A percentile compares a stretch with the other conserved stretches of the same genome.
phyloP scores from a whole-genome alignment of 1,140 invertebrate species.

The Metopolophium dirhodum region DNA sequence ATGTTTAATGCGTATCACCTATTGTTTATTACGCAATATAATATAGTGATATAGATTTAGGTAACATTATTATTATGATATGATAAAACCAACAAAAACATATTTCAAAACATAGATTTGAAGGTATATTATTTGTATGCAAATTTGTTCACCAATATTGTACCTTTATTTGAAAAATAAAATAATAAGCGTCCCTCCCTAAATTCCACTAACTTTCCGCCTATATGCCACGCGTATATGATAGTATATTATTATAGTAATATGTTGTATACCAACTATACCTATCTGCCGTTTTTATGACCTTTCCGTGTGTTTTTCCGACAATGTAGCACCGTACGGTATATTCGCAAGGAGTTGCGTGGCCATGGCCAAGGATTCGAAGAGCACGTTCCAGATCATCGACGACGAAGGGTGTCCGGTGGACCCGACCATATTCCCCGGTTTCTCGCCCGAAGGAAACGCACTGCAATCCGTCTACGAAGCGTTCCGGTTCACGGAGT shows the following conservation, averaged over 20 bases:
- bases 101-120: no score
- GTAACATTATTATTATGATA: no score
- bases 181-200: not conserved
- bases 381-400: conserved; percentile 95
- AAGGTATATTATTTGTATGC: no score
- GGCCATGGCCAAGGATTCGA: conserved; percentile 95
- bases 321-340: conserved; percentile 83
- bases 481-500: conserved; percentile 94
- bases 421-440: conserved; percentile 91
- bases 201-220: not conserved
- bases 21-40: no score
- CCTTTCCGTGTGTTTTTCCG: not conserved
- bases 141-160: not conserved
- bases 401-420: conserved; percentile 95
- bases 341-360: conserved; percentile 95
- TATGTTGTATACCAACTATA: not conserved
- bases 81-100: no score
- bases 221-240: not conserved
- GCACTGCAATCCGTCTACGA: conserved; percentile 90
- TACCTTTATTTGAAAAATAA: not conserved
- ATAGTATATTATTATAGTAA: no score
- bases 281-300: not conserved
- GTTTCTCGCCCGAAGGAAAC: conserved; percentile 84
- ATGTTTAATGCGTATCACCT: no score
- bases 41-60: no score